phyloP scores from a whole-genome alignment of 2,888 invertebrate species.

The Stratiomys singularior region DNA sequence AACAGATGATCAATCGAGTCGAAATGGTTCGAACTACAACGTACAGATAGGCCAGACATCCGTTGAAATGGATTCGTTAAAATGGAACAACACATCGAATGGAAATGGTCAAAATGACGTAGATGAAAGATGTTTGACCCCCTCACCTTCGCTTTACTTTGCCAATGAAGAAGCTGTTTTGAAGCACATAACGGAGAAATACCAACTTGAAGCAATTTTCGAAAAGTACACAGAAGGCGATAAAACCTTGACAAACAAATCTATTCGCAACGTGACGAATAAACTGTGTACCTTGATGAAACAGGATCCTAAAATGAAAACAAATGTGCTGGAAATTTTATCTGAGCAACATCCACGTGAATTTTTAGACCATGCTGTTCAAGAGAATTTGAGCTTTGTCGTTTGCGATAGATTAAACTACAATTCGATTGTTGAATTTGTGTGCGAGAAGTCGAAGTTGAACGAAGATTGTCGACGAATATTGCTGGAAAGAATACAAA shows the following conservation, averaged over 20 bases:
- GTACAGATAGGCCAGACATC: slow-evolving; percentile 53
- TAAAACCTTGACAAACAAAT: slow-evolving; percentile 55
- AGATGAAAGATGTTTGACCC: slow-evolving; percentile 51
- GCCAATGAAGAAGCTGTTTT: slow-evolving; percentile 55
- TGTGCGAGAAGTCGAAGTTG: slow-evolving; percentile 62
- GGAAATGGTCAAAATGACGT: slow-evolving; percentile 48
- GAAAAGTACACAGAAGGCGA: slow-evolving; percentile 58
- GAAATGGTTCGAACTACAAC: slow-evolving; percentile 1
- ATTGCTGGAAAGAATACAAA: slow-evolving; percentile 55
- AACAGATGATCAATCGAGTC: not conserved
- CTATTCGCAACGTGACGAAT: slow-evolving; percentile 56
- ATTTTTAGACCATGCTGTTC: slow-evolving; percentile 63
- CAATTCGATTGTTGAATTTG: slow-evolving; percentile 61
- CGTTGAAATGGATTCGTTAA: slow-evolving; percentile 57
- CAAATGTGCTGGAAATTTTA: slow-evolving; percentile 60
- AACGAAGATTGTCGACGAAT: slow-evolving; percentile 59
- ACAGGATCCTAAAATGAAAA: slow-evolving; percentile 59
- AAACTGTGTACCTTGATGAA: slow-evolving; percentile 61
- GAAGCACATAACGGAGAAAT: slow-evolving; percentile 57
- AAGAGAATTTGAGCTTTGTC: slow-evolving; percentile 63
- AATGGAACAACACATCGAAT: slow-evolving; percentile 55
- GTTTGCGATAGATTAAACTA: slow-evolving; percentile 65
- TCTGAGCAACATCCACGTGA: slow-evolving; percentile 64
- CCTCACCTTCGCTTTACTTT: slow-evolving; percentile 51
- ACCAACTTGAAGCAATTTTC: slow-evolving; percentile 58